Evolutionary conservation across 2,113 vertebrate species (phyloP), one percentile per base, ranked within the genome.

Genomic region (Setophaga coronata): DNA sequence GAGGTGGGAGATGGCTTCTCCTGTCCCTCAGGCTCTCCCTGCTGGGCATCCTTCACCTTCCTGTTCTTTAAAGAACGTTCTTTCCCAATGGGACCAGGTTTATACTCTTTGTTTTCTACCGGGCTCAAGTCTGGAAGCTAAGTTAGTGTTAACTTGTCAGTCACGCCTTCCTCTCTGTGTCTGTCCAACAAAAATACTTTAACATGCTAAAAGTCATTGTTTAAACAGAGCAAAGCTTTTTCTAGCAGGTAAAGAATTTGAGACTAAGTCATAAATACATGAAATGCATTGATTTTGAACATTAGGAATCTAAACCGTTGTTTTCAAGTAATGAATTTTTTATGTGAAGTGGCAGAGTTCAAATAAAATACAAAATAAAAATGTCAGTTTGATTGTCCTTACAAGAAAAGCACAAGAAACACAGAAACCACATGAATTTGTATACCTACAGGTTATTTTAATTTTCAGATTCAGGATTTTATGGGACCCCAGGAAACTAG

Each of bases 51-150:
- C 98, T 99, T 99, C 91, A 98, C 99, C 97, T 99, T 99, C 72
- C 99, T 98, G 97, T 99, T 99, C 98, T 99, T 99, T 74, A 99
- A 95, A 21, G 99, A 99, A 83, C 99, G 99, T 33, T 99, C 99
- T 90, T 99, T 99, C 82, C 99, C 99, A 82, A 99, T 99, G 66
- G 99, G 99, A 93, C 99, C 99, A 16, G 99, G 99, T 93, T 99
- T 99, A 96, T 99, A 99, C 87, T 99, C 99, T 97, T 99, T 99
- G 88, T 98, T 99, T 98, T 99, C 99, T 74, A 99, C 97, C 2
- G 98, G 98, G 97, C 98, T 99, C 96, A 99, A 98, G 88, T 99
- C 99, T 97, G 99, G 99, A 95, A 99, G 98, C 99, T 99, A 95
- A 97, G 96, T 89, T 86, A 98, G 82, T 6, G 53, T 92, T 94